Evolutionary conservation across 2,113 vertebrate species (phyloP), one percentile per base, ranked within the genome.

Genomic region (Trematomus loennbergii): DNA sequence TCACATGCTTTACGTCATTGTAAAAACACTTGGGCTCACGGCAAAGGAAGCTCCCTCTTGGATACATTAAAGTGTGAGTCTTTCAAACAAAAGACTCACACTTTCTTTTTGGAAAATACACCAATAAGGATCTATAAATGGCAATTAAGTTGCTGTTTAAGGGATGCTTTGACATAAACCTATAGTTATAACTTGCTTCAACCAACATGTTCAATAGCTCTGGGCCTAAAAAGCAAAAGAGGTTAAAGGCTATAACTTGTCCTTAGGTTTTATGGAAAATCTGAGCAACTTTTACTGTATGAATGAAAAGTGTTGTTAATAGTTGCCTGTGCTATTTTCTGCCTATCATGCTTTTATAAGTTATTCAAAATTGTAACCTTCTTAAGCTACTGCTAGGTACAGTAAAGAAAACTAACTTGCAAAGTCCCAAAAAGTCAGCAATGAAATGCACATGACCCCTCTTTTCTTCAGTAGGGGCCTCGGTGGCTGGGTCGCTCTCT

Each of bases 21-120:
- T 78, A 16, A 50, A 55, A 77, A 60, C 46, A 69, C 5, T 8
- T 25, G 7, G 68, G 43, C 48, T 68, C 57, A 61, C 13, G 48
- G 62, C 53, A 48, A 58, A 33, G n/a, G 4, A 16, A 48, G 43
- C 33, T 25, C 11, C 13, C 59, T 64, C 63, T 54, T 13, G 13
- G 52, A 73, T 20, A 49, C 8, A 17, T 43, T 1, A 15, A 7
- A 65, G 36, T 29, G 29, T 3, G 29, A 29, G 29, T 62, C 36
- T 40, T 40, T 20, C 8, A 52, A 72, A 52, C 40, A 29, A 8
- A 25, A 63, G 22, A 43, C 43, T 29, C 22, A 25, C 33, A 54
- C 64, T 13, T 67, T 61, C 2, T 2, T 12, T 6, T 12, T 18
- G 50, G 9, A 43, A 55, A 55, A 54, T 68, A 17, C 50, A 43